Evolutionary conservation across 2,797 vertebrate species (phyloP), one percentile per base, ranked within the genome.

Genomic region (Phataginus tricuspis): DNA sequence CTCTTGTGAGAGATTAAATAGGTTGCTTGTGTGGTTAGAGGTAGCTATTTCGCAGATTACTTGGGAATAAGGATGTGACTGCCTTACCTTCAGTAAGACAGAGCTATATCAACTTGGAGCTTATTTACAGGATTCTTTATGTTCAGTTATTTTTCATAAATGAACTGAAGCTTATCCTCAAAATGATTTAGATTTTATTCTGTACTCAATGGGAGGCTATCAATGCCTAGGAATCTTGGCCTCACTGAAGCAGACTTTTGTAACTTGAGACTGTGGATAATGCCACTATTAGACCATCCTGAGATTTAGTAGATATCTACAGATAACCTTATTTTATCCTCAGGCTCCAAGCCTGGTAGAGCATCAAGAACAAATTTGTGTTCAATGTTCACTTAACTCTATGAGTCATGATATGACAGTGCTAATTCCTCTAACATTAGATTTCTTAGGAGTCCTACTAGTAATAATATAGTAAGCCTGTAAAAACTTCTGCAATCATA

Each of bases 291-390:
- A 86, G 91, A 63, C 11, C 12, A 71, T 15, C 27, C 42, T 74
- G n/a, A 90, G 91, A 96, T 86, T 85, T 34, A 72, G 15, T 51
- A 82, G 49, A 14, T 71, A 66, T 13, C 34, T 84, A 91, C 39
- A 64, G 91, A 85, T 57, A 88, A 55, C 68, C 9, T 45, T 64
- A 72, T 23, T 7, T 45, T 64, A 72, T 23, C 42, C 64, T 53
- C 39, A 63, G 31, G 34, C 23, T 93, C 29, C 23, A 83, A 86
- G 18, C 13, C 25, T 72, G 19, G 2, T 2, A 69, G n/a, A 89
- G 29, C 14, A 71, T 55, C 63, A 94, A 77, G 27, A 72, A n/a
- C 34, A 90, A 31, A 88, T 29, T 91, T 92, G 88, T 21, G 19
- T 80, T 37, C 75, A 79, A 71, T 68, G 63, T 39, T 82, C 69